Evolutionary conservation across 2,888 invertebrate species (phyloP), one percentile per base, ranked within the genome.

Genomic region (Palloptera scutellata): DNA sequence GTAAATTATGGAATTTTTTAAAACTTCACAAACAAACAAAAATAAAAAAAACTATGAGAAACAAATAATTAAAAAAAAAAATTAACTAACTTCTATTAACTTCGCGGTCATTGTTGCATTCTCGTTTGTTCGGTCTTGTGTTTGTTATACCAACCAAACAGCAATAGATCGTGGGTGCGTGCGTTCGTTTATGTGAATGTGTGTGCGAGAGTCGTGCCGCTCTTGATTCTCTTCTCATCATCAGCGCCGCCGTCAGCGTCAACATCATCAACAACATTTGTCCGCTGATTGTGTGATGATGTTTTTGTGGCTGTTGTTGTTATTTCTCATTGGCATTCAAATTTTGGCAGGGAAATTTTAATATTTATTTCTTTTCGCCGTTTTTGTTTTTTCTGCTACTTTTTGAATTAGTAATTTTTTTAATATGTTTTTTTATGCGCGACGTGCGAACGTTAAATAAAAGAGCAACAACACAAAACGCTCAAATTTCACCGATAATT

Each of bases 401-500:
- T 15, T 48, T 9, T n/a, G 48, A 30, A 30, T 30, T 30, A 30
- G 30, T 30, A 30, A 30, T 30, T 30, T 30, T 30, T 30, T 30
- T 30, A 30, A 30, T 30, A 30, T 4, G 6, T 30, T 30, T 30
- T 30, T 30, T 30, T 30, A 4, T 48, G 15, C 48, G 13, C 13
- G 15, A 48, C 15, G 11, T 48, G 48, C 13, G 11, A 48, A 48
- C 5, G 48, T 13, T 13, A 48, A 48, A 48, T 11, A 48, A 48
- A 13, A 48, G 10, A n/a, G 8, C 3, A 48, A 30, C 2, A 53
- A 19, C 15, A 17, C 4, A 53, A 53, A 53, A 53, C 13, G 17
- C 15, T 64, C 40, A 64, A 64, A 64, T 63, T 63, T 63, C 63
- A 54, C 63, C 63, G 12, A 55, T 54, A 12, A 40, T 45, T 13